Conservation (phyloP, 1,140 invertebrate genomes). For the Parapsyche elsis region DNA sequence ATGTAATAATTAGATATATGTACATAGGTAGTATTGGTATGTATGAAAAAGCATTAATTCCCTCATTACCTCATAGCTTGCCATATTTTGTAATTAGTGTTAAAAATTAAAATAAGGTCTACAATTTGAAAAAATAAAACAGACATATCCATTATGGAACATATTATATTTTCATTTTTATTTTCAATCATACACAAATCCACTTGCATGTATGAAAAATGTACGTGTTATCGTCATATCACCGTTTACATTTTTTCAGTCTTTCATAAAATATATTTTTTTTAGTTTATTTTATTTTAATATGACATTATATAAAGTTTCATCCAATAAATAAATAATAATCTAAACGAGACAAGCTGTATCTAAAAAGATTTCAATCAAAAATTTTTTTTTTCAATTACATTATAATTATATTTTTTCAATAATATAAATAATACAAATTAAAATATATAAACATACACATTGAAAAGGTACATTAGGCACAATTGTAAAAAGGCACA, state of each 20-base stretch:
- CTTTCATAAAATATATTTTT: slow-evolving; percentile 6
- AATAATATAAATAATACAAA: not conserved
- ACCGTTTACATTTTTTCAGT: slow-evolving; percentile 14
- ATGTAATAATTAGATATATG: too few species aligned
- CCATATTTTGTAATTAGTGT: too few species aligned
- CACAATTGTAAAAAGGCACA: slow-evolving; percentile 20
- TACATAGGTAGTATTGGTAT: too few species aligned
- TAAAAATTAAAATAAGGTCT: too few species aligned
- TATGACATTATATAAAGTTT: not conserved
- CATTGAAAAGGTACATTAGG: slow-evolving; percentile 20
- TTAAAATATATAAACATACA: not conserved
- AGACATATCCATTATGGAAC: not conserved
- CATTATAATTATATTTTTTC: not conserved
- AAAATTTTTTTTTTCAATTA: too few species aligned
- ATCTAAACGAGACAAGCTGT: slow-evolving; percentile 11
- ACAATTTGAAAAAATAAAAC: not conserved
- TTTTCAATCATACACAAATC: not conserved
- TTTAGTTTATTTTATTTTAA: not conserved
- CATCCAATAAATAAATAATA: slow-evolving; percentile 30
- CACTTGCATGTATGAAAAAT: not conserved
- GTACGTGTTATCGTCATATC: not conserved
- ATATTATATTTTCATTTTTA: not conserved
- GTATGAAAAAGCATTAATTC: too few species aligned
- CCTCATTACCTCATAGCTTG: too few species aligned
- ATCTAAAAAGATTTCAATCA: not conserved